Base-by-base conservation (phyloP, 2,888 invertebrate species). In the Hypselothyrea guttata region DNA sequence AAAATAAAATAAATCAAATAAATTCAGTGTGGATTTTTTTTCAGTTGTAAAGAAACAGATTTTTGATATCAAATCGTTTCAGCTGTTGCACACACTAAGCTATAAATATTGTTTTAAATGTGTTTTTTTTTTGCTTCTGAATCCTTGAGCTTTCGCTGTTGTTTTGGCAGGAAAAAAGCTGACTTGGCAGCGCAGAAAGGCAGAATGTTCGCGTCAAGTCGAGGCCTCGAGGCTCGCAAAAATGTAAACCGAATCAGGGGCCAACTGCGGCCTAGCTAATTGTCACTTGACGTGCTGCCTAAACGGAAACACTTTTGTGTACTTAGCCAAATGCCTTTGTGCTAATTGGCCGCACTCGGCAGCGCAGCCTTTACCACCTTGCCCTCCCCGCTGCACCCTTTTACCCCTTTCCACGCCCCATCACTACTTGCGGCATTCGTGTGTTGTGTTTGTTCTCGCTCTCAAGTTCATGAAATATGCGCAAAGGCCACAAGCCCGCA, bases 221-320 rank as follows among this genome's bases (percentile, higher is more conserved):
- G 47, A 40, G 54, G 54, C 48, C 74, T 53, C 55, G 52, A 69
- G 74, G 41, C 64, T 61, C 84, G 83, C 55, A 59, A 76, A 85
- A 77, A 85, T 85, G 84, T 71, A 75, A 77, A 59, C 77, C 77
- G 35, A 62, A 73, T 70, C 70, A 63, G 33, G 49, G 57, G 37
- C 57, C 57, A 53, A 57, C 75, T 74, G 65, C 59, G 54, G 67
- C 54, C 58, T 42, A 44, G 65, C 79, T 70, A 77, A 68, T 69
- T 73, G 74, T 77, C 67, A 75, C 75, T 75, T 68, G 78, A 70
- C 75, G 78, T 74, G 71, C 63, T 58, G 70, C 60, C 74, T 82
- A 82, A 83, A 83, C 86, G 86, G 86, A 81, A 81, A 81, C 86
- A 86, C 83, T 81, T 86, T 86, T 84, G 78, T 70, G 75, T 75